phyloP scores from a whole-genome alignment of 2,888 invertebrate species.

The Chloroclystis v-ata region DNA sequence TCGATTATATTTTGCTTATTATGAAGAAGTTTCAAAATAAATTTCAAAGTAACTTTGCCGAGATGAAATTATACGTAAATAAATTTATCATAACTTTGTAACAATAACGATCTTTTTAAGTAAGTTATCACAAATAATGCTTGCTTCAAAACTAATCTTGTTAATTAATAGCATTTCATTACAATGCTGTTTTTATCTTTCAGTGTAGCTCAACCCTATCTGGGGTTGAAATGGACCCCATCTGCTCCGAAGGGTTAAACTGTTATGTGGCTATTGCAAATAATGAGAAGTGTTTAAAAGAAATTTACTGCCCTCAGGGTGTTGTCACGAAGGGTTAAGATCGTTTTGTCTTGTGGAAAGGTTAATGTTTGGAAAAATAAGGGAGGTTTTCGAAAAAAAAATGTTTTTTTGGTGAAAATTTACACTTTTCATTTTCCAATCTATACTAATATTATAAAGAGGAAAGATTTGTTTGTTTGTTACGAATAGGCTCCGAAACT shows the following conservation, averaged over 20 bases:
- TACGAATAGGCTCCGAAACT: too few relatives aligned
- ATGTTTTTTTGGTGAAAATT: neutral
- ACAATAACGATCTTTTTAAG: too few relatives aligned
- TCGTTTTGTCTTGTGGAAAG: constrained; percentile 37
- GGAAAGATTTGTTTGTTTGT: too few relatives aligned
- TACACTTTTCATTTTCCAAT: neutral
- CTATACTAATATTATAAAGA: neutral
- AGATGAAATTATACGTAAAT: too few relatives aligned
- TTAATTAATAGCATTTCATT: too few relatives aligned
- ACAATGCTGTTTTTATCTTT: constrained; percentile 4
- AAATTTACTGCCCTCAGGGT: constrained; percentile 61
- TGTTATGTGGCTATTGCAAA: constrained; percentile 68
- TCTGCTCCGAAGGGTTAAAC: constrained; percentile 69
- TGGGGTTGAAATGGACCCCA: constrained; percentile 49
- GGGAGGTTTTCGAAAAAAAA: constrained; percentile 3
- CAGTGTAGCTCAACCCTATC: constrained; percentile 25
- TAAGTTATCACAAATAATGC: too few relatives aligned
- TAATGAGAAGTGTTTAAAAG: constrained; percentile 70
- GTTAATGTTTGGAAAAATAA: constrained; percentile 18
- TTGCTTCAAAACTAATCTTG: too few relatives aligned
- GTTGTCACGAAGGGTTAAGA: constrained; percentile 45
- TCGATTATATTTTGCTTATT: too few relatives aligned
- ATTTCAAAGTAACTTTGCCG: too few relatives aligned
- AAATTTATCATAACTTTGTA: too few relatives aligned
- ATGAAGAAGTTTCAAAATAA: too few relatives aligned